Evolutionary conservation across 2,113 vertebrate species (phyloP), one percentile per base, ranked within the genome.

Genomic region (Rhea pennata): DNA sequence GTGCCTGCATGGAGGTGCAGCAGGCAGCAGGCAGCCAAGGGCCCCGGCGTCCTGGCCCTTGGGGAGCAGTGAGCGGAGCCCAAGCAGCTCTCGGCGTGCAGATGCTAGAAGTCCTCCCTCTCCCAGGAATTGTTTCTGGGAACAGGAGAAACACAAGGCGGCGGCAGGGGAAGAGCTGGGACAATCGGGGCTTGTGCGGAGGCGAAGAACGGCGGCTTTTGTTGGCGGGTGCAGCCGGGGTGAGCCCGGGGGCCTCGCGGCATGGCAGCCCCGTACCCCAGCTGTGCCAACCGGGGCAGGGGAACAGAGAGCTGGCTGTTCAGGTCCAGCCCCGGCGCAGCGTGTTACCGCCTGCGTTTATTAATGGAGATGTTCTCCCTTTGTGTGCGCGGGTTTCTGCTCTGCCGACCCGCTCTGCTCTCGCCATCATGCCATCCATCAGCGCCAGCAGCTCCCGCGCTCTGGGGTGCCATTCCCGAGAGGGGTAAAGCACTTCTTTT

Each of bases 191-290:
- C 92, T 97, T 98, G 97, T 98, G 94, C 58, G 21, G 86, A 81
- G 96, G 87, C 6, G 48, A 92, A 98, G 95, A 98, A 98, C 95
- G 98, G 97, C 90, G 78, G 97, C 94, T 98, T 98, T 98, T 93
- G 86, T 93, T 16, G 21, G 46, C 0, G 46, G 56, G 95, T 71
- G 91, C 94, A 83, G 15, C 92, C 46, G 82, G 95, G 97, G 96
- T 50, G 91, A 92, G 85, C 77, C 42, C 26, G 16, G 50, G 66
- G 92, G 69, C 86, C 86, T 76, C 96, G 31, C 89, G 83, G 97
- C 93, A 76, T 98, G 98, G 98, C 98, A 98, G 98, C 77, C 91
- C 95, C 95, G 97, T 82, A 92, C 97, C 95, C 96, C 98, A 98
- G 98, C 98, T 98, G 98, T 80, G 96, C 97, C 20, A 7, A 27